These are phyloP conservation scores for Maniola jurtina DNA, from an alignment of 1,140 invertebrate genomes.

Conservation along the genomic window DNA sequence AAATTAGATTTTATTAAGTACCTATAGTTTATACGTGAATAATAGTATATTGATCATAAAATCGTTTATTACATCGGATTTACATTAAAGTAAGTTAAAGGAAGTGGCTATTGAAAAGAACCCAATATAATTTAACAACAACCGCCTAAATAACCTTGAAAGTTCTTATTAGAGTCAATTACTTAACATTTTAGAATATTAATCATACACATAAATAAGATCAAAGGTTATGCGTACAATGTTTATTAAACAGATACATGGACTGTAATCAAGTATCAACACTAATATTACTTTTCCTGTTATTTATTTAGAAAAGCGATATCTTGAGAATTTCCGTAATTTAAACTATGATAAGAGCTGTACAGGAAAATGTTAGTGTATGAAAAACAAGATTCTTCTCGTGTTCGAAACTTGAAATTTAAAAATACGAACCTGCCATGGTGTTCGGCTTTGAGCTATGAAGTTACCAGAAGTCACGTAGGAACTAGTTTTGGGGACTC, in stretches of 20 bases:
- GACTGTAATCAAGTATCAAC: background rate
- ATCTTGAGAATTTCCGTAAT: background rate
- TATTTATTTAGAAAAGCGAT: background rate
- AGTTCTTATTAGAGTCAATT: slow-evolving; percentile 10
- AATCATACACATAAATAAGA: slow-evolving; percentile 12
- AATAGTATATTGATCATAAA: too few relatives aligned
- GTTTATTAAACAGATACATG: slow-evolving; percentile 17
- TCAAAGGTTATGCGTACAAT: slow-evolving; percentile 18
- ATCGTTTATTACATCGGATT: background rate
- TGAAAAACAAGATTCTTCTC: slow-evolving; percentile 2
- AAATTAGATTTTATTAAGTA: too few relatives aligned
- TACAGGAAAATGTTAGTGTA: background rate
- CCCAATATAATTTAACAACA: background rate
- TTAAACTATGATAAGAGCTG: background rate
- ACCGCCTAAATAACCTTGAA: slow-evolving; percentile 10
- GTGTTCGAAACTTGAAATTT: slow-evolving; percentile 25
- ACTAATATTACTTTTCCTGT: background rate
- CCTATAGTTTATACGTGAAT: too few relatives aligned
- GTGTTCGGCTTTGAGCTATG: slow-evolving; percentile 20
- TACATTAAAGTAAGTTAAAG: slow-evolving; percentile 2
- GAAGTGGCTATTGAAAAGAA: slow-evolving; percentile 1
- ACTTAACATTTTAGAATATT: slow-evolving; percentile 2
- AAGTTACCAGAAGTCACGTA: slow-evolving; percentile 52
- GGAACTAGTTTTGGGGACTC: slow-evolving; percentile 8
- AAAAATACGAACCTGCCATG: slow-evolving; percentile 63